These are phyloP conservation scores for Carcinoscorpius rotundicauda DNA, from an alignment of 1,140 invertebrate species.

Conservation along the genomic window DNA sequence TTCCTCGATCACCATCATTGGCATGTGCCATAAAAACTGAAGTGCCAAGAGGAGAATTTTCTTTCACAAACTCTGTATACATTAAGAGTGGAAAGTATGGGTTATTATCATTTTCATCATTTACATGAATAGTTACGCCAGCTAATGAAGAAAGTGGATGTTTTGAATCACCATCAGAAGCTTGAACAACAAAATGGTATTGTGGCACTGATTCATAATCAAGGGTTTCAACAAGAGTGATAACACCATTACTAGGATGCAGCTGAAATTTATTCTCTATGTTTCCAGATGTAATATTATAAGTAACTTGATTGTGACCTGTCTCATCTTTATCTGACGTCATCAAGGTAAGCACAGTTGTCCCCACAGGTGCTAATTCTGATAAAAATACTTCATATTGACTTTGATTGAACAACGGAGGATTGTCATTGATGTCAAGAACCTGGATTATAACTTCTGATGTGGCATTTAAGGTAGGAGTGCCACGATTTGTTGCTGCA, in stretches of 20 bases:
- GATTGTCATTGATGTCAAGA: conserved; percentile 83
- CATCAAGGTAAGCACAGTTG: conserved; percentile 64
- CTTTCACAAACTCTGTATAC: conserved; percentile 72
- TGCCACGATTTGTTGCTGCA: too few relatives aligned
- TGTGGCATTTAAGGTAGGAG: not conserved
- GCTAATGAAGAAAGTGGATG: conserved; percentile 52
- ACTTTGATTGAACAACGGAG: conserved; percentile 51
- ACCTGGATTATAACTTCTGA: conserved; percentile 35
- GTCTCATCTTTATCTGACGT: conserved; percentile 77
- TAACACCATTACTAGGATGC: conserved; percentile 49
- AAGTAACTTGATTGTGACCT: conserved; percentile 68
- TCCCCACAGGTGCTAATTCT: conserved; percentile 78
- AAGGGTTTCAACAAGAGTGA: conserved; percentile 56
- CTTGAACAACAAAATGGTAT: conserved; percentile 41
- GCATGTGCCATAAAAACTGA: conserved; percentile 75
- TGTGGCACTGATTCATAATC: conserved; percentile 51
- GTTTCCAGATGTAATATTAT: conserved; percentile 73
- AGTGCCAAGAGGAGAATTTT: conserved; percentile 76
- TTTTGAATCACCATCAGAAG: conserved; percentile 48
- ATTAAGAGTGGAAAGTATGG: conserved; percentile 74
- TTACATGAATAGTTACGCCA: conserved; percentile 54
- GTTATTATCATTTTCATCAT: conserved; percentile 85
- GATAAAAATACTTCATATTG: conserved; percentile 61
- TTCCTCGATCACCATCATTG: conserved; percentile 68
- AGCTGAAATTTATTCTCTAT: conserved; percentile 60